These are phyloP conservation scores for Papilio dardanus DNA, from an alignment of 1,140 invertebrate genomes.

Conservation along the genomic window DNA sequence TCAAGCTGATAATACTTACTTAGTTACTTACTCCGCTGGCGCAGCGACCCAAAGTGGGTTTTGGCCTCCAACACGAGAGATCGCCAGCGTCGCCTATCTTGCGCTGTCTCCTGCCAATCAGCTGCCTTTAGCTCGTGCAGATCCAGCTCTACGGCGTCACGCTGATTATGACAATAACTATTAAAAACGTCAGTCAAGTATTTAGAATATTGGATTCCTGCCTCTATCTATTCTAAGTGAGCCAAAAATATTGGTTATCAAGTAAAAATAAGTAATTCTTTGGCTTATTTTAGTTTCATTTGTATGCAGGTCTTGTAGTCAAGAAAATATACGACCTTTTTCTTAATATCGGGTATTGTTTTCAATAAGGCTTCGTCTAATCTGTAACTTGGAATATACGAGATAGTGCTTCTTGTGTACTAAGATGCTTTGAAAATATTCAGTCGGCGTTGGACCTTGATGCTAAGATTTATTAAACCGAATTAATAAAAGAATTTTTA, in stretches of 20 bases:
- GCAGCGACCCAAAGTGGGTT: too few species aligned
- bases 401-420: neutral
- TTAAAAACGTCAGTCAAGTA: too few species aligned
- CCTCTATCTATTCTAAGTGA: neutral
- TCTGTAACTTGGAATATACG: constrained; percentile 4
- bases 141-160: too few species aligned
- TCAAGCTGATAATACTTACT: too few species aligned
- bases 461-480: neutral
- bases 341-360: constrained; percentile 6
- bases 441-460: neutral
- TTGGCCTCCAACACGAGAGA: too few species aligned
- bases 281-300: neutral
- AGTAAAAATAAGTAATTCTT: neutral
- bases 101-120: too few species aligned
- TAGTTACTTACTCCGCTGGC: too few species aligned
- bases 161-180: too few species aligned
- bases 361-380: constrained; percentile 15
- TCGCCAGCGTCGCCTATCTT: too few species aligned
- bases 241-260: too few species aligned
- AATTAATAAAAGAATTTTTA: neutral
- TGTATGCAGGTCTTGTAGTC: constrained; percentile 1
- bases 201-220: too few species aligned
- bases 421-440: neutral
- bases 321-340: constrained; percentile 26
- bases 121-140: too few species aligned